Evolutionary conservation across 2,888 invertebrate genomes (phyloP), one percentile per base, ranked within the genome.

Genomic region (Spilarctia lutea): DNA sequence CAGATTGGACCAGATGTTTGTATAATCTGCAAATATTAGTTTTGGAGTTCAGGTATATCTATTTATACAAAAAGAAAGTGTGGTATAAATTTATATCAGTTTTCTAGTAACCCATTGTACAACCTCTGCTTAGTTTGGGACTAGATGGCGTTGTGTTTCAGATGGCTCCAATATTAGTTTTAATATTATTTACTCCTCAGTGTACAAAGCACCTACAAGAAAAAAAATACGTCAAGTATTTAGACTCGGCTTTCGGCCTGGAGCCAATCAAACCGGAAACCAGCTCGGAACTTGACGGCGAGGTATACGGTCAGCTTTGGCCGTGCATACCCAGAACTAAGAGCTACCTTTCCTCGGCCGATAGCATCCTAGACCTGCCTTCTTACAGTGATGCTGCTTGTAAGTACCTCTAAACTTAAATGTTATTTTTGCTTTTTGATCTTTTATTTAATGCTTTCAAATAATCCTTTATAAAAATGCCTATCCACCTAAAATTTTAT

Each of bases 291-390:
- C n/a, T 68, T 13, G 76, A 77, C 1, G 74, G 75, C 0, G 81
- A 87, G 8, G 77, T 81, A 7, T 70, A 68, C 7, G 74, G 86
- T 3, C 88, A 86, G 71, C 79, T 88, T 20, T 95, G 96, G 96
- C 96, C 96, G 0, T 96, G 96, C 71, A 78, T 84, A 0, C 95
- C 96, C 0, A 82, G 96, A 68, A 90, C 87, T 77, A 92, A 82
- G 75, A 82, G 84, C 30, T 92, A 87, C 69, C 80, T 96, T 3
- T 89, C 91, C 0, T 91, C 93, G 0, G 92, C 93, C 3, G 94
- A 95, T 73, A 95, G 92, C 80, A 90, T 96, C 1, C 84, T 96
- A 35, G 96, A 96, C 78, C 81, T 96, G 24, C 96, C 96, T 0
- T 83, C 86, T 1, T 95, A 94, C 67, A 92, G 93, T 66, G 83